A percentile compares a stretch with the other conserved stretches of the same genome.
These are phyloP conservation scores for Peromyscus nudipes DNA, from an alignment of 2,797 vertebrate species.

Conservation along the genomic window DNA sequence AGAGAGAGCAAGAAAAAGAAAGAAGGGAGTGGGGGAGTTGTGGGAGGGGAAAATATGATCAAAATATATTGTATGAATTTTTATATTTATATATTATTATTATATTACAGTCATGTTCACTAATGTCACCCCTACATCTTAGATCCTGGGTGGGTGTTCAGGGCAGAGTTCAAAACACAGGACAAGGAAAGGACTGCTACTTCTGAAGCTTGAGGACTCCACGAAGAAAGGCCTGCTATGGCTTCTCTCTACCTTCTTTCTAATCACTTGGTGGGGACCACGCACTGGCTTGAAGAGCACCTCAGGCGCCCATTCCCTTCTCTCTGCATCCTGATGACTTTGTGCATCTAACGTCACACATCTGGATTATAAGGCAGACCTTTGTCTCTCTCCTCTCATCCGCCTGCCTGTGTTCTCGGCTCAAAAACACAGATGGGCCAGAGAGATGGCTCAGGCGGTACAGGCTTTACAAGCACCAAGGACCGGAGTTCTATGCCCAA, in stretches of 20 bases:
- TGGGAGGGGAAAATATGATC: neutral
- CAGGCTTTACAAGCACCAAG: neutral
- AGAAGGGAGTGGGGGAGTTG: neutral
- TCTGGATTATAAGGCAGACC: neutral
- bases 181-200: neutral
- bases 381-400: neutral
- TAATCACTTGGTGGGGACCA: neutral
- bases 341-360: no score
- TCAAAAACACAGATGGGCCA: neutral
- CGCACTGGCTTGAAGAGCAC: neutral
- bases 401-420: neutral
- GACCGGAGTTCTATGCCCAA: neutral
- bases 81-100: neutral
- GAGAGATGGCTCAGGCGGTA: neutral
- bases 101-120: neutral
- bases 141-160: neutral
- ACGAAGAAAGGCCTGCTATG: neutral
- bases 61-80: neutral
- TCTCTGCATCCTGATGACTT: neutral
- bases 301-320: neutral
- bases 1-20: neutral
- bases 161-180: neutral
- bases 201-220: neutral
- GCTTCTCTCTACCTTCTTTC: neutral
- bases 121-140: no score